Conservation (phyloP, 1,140 invertebrate genomes). For the Sarcophaga peregrina region DNA sequence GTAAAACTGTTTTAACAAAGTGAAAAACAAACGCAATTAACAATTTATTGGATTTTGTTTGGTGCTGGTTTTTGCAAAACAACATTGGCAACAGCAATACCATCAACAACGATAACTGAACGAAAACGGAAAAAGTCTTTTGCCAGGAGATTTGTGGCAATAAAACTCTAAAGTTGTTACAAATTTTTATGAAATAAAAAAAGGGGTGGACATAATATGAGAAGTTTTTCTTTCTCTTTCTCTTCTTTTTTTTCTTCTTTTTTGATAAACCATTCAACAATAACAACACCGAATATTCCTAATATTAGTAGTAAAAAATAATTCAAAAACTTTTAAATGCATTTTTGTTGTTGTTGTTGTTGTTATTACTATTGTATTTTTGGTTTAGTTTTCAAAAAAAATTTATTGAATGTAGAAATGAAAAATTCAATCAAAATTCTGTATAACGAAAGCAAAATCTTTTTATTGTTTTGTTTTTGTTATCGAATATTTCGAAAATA, state of each 20-base stretch:
- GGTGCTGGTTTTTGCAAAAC: background rate
- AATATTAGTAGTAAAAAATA: too few relatives aligned
- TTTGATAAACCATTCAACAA: background rate
- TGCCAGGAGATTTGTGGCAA: slow-evolving; percentile 7
- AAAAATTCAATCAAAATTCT: too few relatives aligned
- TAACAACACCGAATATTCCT: background rate
- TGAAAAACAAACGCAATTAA: slow-evolving; percentile 25
- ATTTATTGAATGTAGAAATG: too few relatives aligned
- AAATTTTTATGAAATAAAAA: background rate
- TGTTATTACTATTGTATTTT: too few relatives aligned
- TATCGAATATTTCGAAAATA: too few relatives aligned
- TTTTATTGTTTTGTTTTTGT: too few relatives aligned
- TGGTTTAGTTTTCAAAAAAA: too few relatives aligned
- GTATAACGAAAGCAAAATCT: too few relatives aligned
- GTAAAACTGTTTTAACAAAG: background rate
- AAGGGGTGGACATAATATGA: too few relatives aligned
- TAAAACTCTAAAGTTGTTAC: background rate
- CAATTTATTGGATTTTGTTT: slow-evolving; percentile 29
- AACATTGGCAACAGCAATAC: background rate
- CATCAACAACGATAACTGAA: background rate
- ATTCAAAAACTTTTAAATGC: background rate
- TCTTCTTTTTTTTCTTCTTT: too few relatives aligned
- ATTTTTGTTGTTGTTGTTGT: background rate
- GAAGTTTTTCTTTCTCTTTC: too few relatives aligned
- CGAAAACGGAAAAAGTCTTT: background rate